Conservation (phyloP, 2,113 vertebrate genomes). For the Ochotona curzoniae region DNA sequence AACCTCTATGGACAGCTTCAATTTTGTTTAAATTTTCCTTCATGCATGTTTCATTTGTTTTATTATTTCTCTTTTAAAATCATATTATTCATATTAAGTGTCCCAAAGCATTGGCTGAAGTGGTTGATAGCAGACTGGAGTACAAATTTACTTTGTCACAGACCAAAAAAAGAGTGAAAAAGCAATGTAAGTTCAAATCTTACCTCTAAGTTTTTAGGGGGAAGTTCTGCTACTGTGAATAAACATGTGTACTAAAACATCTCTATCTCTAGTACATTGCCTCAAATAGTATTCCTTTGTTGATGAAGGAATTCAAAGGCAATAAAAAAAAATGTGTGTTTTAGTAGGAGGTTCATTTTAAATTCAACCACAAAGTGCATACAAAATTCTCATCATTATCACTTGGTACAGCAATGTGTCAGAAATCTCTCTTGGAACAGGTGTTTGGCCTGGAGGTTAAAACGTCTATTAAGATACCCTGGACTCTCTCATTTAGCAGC, state of each 20-base stretch:
- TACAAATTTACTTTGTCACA: slow-evolving; percentile 18
- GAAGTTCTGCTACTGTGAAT: background rate
- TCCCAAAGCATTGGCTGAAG: background rate
- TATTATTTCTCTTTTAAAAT: slow-evolving; percentile 26
- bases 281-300: background rate
- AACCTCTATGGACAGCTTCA: background rate
- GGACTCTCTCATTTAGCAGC: too few species aligned
- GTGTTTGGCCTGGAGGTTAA: too few species aligned
- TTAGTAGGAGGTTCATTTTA: background rate
- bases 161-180: slow-evolving; percentile 4
- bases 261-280: slow-evolving; percentile 3
- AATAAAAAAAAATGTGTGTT: slow-evolving; percentile 23
- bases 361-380: slow-evolving; percentile 12
- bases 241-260: slow-evolving; percentile 12
- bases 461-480: too few species aligned
- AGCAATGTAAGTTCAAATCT: background rate
- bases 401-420: background rate
- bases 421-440: background rate
- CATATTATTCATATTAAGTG: background rate
- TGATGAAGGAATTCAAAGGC: slow-evolving; percentile 29
- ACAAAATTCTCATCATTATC: background rate
- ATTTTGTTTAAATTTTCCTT: slow-evolving; percentile 13
- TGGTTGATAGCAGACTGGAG: background rate
- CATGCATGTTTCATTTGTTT: background rate
- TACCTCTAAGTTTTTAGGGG: slow-evolving; percentile 16